Conservation (phyloP, 2,113 vertebrate genomes). For the Spilogale gracilis region DNA sequence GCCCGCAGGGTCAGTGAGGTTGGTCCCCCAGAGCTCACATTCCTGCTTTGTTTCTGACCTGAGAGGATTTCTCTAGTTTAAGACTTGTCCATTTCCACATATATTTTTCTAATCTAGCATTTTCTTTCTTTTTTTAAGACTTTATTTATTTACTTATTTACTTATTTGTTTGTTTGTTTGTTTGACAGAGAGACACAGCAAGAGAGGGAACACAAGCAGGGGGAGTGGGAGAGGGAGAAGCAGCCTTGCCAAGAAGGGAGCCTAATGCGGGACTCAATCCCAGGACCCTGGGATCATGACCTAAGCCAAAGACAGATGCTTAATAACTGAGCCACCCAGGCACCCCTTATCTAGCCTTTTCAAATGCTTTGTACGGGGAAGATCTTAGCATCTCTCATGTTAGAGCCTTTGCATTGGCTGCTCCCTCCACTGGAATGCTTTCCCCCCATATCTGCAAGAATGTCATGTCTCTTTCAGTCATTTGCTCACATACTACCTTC, state of each 20-base stretch:
- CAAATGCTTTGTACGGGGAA: background rate
- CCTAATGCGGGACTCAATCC: too few species aligned
- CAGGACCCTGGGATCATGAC: too few species aligned
- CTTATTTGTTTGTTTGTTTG: too few species aligned
- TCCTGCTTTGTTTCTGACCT: background rate
- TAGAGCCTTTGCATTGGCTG: background rate
- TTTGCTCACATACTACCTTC: background rate
- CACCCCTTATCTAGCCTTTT: background rate
- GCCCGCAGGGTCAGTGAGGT: background rate
- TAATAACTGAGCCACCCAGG: too few species aligned
- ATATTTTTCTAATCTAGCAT: background rate
- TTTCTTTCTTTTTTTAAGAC: background rate
- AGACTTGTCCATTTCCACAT: background rate
- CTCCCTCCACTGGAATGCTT: background rate
- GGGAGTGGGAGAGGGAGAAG: too few species aligned
- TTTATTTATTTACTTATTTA: too few species aligned
- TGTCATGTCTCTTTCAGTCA: background rate
- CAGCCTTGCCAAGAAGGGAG: too few species aligned
- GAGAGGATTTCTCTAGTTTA: background rate
- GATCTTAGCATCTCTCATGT: background rate
- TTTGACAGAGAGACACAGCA: too few species aligned
- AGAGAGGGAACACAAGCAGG: too few species aligned
- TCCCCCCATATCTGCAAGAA: background rate
- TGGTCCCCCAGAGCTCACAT: background rate
- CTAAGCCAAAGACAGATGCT: too few species aligned